phyloP scores from a whole-genome alignment of 2,113 vertebrate genomes.

The Hippopotamus amphibius region DNA sequence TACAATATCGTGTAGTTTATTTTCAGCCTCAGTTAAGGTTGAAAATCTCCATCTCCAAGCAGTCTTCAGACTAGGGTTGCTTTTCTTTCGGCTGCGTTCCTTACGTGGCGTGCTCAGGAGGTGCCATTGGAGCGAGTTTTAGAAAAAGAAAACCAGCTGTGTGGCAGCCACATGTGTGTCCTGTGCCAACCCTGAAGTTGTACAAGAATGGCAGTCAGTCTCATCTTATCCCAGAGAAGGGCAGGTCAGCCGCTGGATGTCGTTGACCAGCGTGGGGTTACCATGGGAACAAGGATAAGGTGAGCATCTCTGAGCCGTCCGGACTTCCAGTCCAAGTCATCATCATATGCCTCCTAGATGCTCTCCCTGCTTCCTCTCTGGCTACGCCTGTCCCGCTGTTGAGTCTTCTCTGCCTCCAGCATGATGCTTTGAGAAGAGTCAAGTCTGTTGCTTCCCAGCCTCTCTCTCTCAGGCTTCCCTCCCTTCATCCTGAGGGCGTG shows the following conservation, averaged over 20 bases:
- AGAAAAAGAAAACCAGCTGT: background rate
- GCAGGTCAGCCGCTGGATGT: fast-evolving
- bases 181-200: background rate
- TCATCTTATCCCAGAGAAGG: background rate
- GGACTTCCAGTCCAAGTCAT: fast-evolving
- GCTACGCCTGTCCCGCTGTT: fast-evolving
- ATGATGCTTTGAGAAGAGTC: background rate
- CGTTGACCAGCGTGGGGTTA: background rate
- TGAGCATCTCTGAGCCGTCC: too few species aligned
- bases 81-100: background rate
- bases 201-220: fast-evolving
- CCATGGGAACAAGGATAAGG: background rate
- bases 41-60: background rate
- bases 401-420: background rate
- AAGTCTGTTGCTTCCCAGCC: fast-evolving
- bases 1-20: background rate
- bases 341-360: fast-evolving
- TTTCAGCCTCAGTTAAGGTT: background rate
- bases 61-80: background rate
- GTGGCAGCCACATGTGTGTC: background rate
- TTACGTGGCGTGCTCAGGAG: fast-evolving
- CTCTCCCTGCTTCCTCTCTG: too few species aligned
- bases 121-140: fast-evolving
- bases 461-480: background rate
- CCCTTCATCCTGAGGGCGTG: background rate